phyloP scores from a whole-genome alignment of 2,113 vertebrate genomes.

The Zosterops japonicus region DNA sequence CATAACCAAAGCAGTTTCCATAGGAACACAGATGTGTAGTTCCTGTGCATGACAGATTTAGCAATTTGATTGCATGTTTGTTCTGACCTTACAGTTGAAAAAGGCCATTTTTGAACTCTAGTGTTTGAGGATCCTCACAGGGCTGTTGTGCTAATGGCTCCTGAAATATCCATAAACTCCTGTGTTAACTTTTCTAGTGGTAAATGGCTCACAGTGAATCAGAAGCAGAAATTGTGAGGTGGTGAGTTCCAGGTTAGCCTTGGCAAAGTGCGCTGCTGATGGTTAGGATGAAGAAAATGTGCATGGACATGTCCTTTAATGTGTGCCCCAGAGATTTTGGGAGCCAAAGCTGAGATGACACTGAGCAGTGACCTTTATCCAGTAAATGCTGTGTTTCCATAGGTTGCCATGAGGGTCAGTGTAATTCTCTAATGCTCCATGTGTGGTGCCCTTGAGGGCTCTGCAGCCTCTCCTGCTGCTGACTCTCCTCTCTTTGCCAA shows the following conservation, averaged over 20 bases:
- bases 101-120: slow-evolving; percentile 27
- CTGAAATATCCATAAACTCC: slow-evolving; percentile 41
- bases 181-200: slow-evolving; percentile 7
- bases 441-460: neutral
- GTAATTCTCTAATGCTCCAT: neutral
- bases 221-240: neutral
- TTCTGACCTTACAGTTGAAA: slow-evolving; percentile 48
- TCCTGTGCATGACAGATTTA: slow-evolving; percentile 8
- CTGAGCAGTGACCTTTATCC: neutral
- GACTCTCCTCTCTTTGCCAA: neutral
- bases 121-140: slow-evolving; percentile 36
- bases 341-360: neutral
- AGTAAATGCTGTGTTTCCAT: neutral
- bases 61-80: slow-evolving; percentile 47
- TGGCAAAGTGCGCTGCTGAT: neutral
- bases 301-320: neutral
- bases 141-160: slow-evolving; percentile 29
- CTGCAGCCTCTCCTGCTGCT: neutral
- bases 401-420: neutral
- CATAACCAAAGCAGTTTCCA: slow-evolving; percentile 43
- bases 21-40: slow-evolving; percentile 48
- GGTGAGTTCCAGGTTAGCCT: neutral
- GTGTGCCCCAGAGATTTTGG: neutral
- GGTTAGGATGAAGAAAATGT: neutral
- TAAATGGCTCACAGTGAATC: neutral